Evolutionary conservation across 1,140 invertebrate species (phyloP).

Genomic region (Stegodyphus mimosarum): DNA sequence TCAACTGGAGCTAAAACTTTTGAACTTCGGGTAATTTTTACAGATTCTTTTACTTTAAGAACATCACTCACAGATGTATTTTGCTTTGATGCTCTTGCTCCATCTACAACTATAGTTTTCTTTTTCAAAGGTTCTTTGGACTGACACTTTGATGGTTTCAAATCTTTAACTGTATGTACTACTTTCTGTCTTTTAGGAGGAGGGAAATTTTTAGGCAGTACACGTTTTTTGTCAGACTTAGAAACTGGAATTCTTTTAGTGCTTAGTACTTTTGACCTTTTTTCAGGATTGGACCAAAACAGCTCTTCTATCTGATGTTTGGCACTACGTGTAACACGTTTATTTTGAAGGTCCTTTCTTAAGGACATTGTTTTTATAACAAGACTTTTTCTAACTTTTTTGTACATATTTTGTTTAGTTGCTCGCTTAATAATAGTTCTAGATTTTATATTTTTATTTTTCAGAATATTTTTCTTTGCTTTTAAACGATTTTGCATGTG

Average conservation of each 20-base stretch:
- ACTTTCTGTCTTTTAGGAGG: neutral
- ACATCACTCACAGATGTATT: neutral
- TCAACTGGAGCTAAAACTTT: neutral
- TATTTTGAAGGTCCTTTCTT: constrained; percentile 49
- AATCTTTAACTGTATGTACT: neutral
- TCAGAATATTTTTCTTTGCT: constrained; percentile 34
- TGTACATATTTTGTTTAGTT: constrained; percentile 24
- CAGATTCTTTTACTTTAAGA: neutral
- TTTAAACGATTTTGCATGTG: constrained; percentile 46
- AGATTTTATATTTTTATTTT: constrained; percentile 31
- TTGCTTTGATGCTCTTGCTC: neutral
- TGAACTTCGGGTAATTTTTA: neutral
- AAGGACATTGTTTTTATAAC: constrained; percentile 49
- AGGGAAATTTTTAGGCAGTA: neutral
- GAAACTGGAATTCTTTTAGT: neutral
- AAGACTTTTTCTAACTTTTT: constrained; percentile 42
- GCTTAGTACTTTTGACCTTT: neutral
- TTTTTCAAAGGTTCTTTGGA: neutral
- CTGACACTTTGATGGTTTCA: neutral
- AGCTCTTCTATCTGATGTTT: constrained; percentile 54
- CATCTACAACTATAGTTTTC: neutral
- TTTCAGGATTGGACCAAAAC: constrained; percentile 55
- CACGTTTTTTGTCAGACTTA: neutral
- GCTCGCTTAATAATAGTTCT: constrained; percentile 19
- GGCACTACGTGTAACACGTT: constrained; percentile 53